Evolutionary conservation across 2,888 invertebrate genomes (phyloP).

Genomic region (Busseola fusca): DNA sequence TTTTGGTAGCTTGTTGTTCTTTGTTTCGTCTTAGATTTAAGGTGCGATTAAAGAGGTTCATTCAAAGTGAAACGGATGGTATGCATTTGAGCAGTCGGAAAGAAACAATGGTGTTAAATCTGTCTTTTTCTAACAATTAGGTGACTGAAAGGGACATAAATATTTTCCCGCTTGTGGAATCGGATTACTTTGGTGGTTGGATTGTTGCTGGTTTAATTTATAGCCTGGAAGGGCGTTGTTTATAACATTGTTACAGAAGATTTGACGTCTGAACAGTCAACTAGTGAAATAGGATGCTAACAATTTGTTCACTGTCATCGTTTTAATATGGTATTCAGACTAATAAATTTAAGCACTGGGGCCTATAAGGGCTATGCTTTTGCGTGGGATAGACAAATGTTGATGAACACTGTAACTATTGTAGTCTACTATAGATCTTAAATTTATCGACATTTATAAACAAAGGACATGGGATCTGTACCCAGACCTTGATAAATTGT

Average conservation of each 20-base stretch:
- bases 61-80: slow-evolving; percentile 13
- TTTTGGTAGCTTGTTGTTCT: background rate
- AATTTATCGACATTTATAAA: background rate
- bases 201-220: slow-evolving; percentile 58
- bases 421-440: background rate
- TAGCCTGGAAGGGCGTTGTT: slow-evolving; percentile 47
- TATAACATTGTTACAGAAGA: slow-evolving; percentile 53
- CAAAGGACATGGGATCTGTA: background rate
- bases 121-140: slow-evolving; percentile 44
- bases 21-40: slow-evolving; percentile 23
- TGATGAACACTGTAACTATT: background rate
- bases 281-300: slow-evolving; percentile 45
- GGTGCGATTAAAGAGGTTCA: slow-evolving; percentile 27
- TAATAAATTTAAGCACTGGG: slow-evolving; percentile 40
- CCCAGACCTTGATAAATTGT: background rate
- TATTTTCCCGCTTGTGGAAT: slow-evolving; percentile 33
- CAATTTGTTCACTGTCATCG: slow-evolving; percentile 41
- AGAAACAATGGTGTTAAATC: slow-evolving; percentile 23
- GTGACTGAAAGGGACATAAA: slow-evolving; percentile 45
- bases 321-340: slow-evolving; percentile 20
- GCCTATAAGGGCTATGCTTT: background rate
- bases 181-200: slow-evolving; percentile 50
- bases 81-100: slow-evolving; percentile 15
- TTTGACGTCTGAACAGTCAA: slow-evolving; percentile 47
- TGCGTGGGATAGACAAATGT: background rate